A percentile compares a stretch with the other conserved stretches of the same genome.
Conservation (phyloP, 1,140 invertebrate genomes). For the Oreohelix idahoensis region DNA sequence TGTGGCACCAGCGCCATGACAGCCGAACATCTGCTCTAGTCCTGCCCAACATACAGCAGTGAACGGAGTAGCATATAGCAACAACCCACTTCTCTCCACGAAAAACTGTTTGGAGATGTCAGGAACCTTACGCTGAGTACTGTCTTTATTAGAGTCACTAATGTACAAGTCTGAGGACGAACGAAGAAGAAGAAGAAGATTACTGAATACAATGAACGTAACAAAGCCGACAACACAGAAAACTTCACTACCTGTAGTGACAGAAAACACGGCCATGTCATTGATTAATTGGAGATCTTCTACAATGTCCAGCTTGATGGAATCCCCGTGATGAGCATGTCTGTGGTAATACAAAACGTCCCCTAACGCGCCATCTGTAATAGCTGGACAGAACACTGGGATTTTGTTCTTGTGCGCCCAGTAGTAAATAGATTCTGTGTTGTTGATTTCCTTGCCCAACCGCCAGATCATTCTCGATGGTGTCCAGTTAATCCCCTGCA, state of each 20-base stretch:
- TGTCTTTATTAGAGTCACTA: too few species aligned
- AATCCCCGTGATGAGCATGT: constrained; percentile 89
- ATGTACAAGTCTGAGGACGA: too few species aligned
- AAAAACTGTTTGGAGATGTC: too few species aligned
- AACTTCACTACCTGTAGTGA: background rate
- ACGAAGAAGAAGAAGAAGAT: too few species aligned
- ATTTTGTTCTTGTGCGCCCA: constrained; percentile 98
- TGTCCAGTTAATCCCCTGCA: constrained; percentile 85
- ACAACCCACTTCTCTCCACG: too few species aligned
- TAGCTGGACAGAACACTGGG: constrained; percentile 96
- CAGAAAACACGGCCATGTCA: constrained; percentile 22
- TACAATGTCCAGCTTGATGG: constrained; percentile 94
- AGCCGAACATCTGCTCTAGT: too few species aligned
- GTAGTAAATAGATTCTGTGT: constrained; percentile 95
- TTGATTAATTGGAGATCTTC: constrained; percentile 74
- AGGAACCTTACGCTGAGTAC: too few species aligned
- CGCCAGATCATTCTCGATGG: constrained; percentile 89
- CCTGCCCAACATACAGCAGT: too few species aligned
- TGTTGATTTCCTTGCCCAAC: constrained; percentile 91
- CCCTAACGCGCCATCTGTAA: constrained; percentile 98
- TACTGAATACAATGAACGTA: too few species aligned
- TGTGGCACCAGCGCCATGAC: too few species aligned
- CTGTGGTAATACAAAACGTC: constrained; percentile 99
- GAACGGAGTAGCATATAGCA: too few species aligned
- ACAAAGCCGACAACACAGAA: too few species aligned